Evolutionary conservation across 2,888 invertebrate species (phyloP).

Genomic region (Brenthis daphne): DNA sequence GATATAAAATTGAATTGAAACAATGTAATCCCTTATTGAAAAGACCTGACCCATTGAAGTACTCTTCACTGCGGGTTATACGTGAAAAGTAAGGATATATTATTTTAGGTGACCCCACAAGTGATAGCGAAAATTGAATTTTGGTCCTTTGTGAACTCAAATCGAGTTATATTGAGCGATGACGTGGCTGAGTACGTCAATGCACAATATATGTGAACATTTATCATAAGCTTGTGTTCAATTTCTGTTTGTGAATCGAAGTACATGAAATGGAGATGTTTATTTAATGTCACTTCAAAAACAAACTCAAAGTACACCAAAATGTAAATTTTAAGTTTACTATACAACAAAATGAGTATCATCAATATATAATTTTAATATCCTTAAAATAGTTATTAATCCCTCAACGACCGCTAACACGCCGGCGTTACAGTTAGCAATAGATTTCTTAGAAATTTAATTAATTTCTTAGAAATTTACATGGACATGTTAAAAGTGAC

Average conservation of each 20-base stretch:
- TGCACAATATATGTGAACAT: slow-evolving; percentile 33
- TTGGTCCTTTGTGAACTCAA: slow-evolving; percentile 35
- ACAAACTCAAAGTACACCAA: too few species aligned
- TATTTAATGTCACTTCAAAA: slow-evolving; percentile 4
- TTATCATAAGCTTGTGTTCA: slow-evolving; percentile 33
- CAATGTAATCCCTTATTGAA: slow-evolving; percentile 32
- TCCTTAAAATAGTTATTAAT: too few species aligned
- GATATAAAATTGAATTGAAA: slow-evolving; percentile 22
- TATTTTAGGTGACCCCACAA: slow-evolving; percentile 31
- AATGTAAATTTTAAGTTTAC: too few species aligned
- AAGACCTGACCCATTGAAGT: slow-evolving; percentile 32
- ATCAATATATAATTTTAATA: too few species aligned
- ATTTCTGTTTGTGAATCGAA: slow-evolving; percentile 8
- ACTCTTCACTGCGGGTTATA: slow-evolving; percentile 25
- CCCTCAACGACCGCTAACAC: too few species aligned
- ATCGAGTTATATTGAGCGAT: slow-evolving; percentile 36
- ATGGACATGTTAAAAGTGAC: too few species aligned
- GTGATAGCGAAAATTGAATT: slow-evolving; percentile 40
- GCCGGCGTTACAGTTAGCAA: too few species aligned
- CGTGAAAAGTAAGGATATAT: slow-evolving; percentile 29
- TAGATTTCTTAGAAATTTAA: too few species aligned
- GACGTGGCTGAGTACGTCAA: slow-evolving; percentile 34
- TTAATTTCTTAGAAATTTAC: too few species aligned
- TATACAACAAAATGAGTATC: too few species aligned
- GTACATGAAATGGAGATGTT: background rate